Percentiles rank a stretch among this genome's conserved stretches.
These are phyloP conservation scores for Clytia hemisphaerica DNA, from an alignment of 30 jellyfish, hydroid and myxozoan genomes.

Conservation along the genomic window DNA sequence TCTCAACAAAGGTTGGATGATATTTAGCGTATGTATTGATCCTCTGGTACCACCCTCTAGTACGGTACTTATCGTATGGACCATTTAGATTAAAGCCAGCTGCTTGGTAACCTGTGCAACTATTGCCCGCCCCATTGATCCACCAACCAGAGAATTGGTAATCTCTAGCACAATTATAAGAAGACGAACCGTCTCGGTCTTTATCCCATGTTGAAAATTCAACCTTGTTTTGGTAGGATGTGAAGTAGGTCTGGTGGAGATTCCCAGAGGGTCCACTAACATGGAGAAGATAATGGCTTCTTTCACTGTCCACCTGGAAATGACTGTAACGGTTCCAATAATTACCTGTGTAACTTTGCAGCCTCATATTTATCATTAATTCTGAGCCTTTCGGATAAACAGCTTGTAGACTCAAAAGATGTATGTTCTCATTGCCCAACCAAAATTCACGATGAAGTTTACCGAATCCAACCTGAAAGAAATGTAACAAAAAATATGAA, in stretches of 20 bases:
- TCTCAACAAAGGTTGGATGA: no score
- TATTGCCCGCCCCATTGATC: neutral
- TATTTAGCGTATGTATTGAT: no score
- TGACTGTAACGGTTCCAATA: neutral
- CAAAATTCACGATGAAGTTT: slow-evolving; percentile 7
- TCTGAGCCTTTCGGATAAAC: neutral
- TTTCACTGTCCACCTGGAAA: neutral
- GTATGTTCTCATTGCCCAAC: neutral
- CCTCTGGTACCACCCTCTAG: no score
- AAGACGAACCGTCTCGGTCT: neutral
- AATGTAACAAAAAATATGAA: no score
- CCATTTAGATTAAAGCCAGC: slow-evolving; percentile 11
- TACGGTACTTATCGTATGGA: no score
- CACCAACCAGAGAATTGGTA: slow-evolving; percentile 1
- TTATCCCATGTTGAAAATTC: neutral
- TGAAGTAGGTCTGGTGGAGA: neutral
- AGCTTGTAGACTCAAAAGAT: neutral
- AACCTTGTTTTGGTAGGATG: neutral
- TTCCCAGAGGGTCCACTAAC: neutral
- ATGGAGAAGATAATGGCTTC: neutral
- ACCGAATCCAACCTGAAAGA: slow-evolving; percentile 4
- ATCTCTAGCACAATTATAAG: neutral
- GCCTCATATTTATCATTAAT: neutral
- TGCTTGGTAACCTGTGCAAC: no score
- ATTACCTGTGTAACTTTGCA: neutral